A percentile compares a stretch with the other conserved stretches of the same genome.
Evolutionary conservation across 2,113 vertebrate species (phyloP).

Genomic region (Illadopsis cleaveri): DNA sequence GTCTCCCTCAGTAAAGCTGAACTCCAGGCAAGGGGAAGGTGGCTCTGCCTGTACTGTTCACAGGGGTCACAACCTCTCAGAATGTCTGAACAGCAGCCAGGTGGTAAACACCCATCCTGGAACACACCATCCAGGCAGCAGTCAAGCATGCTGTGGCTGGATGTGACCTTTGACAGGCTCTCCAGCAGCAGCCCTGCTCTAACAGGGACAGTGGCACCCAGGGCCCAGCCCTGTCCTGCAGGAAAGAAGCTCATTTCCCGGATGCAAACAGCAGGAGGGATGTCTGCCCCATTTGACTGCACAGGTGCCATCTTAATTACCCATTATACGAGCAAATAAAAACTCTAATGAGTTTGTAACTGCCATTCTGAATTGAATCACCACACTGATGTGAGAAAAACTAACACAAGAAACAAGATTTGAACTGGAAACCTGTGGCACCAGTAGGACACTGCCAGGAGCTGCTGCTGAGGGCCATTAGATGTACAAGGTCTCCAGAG

Average conservation of each 20-base stretch:
- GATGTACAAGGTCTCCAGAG: background rate
- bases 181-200: background rate
- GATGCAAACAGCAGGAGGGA: background rate
- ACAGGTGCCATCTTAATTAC: background rate
- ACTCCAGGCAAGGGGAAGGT: background rate
- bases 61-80: background rate
- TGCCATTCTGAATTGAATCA: background rate
- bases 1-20: background rate
- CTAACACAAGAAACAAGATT: background rate
- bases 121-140: background rate
- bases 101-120: background rate
- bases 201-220: background rate
- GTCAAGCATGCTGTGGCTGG: background rate
- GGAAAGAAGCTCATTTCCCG: background rate
- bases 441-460: background rate
- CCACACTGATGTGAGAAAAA: background rate
- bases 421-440: background rate
- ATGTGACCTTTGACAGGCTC: accelerated
- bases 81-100: background rate
- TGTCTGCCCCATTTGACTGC: background rate
- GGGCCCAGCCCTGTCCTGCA: background rate
- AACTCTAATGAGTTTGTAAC: background rate
- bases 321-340: background rate
- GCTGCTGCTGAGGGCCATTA: background rate
- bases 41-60: background rate